phyloP scores from a whole-genome alignment of 2,113 vertebrate species.

The Gadus chalcogrammus region DNA sequence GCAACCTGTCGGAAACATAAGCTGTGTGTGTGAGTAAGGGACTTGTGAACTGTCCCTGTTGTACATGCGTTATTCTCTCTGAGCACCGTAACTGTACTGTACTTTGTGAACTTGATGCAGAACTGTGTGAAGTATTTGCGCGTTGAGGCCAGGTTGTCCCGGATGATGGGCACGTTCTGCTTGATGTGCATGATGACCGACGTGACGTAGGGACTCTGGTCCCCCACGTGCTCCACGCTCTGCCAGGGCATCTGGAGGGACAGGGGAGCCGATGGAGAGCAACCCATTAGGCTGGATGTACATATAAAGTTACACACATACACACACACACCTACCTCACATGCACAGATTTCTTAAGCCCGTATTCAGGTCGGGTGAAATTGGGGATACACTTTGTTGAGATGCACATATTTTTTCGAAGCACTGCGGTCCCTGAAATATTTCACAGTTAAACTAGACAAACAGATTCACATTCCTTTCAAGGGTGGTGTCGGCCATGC shows the following conservation, averaged over 20 bases:
- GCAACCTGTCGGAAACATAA: neutral
- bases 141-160: conserved; percentile 94
- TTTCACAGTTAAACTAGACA: too few relatives aligned
- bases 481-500: too few relatives aligned
- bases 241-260: conserved; percentile 94
- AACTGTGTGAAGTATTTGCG: conserved; percentile 99
- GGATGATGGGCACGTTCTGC: conserved; percentile 95
- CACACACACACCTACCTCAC: too few relatives aligned
- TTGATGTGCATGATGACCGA: conserved; percentile 98
- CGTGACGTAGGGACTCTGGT: conserved; percentile 98
- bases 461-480: too few relatives aligned
- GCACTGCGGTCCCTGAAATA: too few relatives aligned
- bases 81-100: conserved; percentile 30
- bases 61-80: neutral
- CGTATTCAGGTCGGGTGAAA: too few relatives aligned
- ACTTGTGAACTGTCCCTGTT: neutral
- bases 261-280: neutral
- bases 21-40: neutral
- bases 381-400: too few relatives aligned
- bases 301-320: too few relatives aligned
- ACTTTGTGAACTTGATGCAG: conserved; percentile 99
- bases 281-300: too few relatives aligned
- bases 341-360: too few relatives aligned
- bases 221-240: conserved; percentile 96
- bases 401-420: too few relatives aligned